Conservation (phyloP, 2,888 invertebrate species). For the Phragmatobia fuliginosa region DNA sequence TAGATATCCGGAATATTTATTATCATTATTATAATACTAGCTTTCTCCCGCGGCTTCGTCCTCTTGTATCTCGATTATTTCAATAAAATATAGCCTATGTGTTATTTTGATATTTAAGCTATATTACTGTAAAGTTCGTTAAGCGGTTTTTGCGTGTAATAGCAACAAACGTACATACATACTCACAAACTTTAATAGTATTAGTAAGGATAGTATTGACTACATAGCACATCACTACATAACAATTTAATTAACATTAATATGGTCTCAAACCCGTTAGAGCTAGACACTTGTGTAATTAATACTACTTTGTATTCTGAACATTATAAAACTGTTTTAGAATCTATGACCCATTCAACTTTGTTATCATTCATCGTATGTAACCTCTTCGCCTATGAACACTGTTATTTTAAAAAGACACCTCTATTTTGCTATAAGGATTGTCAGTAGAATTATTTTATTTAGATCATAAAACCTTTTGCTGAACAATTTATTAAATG, state of each 20-base stretch:
- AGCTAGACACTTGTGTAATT: not conserved
- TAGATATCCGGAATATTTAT: too few species aligned
- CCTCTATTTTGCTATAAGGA: not conserved
- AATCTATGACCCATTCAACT: constrained; percentile 2
- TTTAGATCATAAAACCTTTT: not conserved
- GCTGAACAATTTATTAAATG: not conserved
- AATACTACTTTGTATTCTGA: constrained; percentile 2
- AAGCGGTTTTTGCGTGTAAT: too few species aligned
- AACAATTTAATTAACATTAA: not conserved
- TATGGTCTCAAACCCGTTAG: not conserved
- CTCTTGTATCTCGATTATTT: too few species aligned
- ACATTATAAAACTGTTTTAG: constrained; percentile 1
- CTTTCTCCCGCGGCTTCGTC: too few species aligned
- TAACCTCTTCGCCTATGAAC: not conserved
- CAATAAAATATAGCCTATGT: too few species aligned
- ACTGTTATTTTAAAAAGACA: not conserved
- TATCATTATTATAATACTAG: too few species aligned
- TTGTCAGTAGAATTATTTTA: not conserved
- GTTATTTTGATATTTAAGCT: too few species aligned
- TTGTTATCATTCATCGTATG: not conserved
- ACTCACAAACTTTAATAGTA: too few species aligned
- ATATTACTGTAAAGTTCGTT: too few species aligned
- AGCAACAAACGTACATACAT: too few species aligned
- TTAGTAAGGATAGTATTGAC: not conserved
- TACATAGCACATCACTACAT: not conserved